Percentiles rank a stretch among this genome's conserved stretches.
Evolutionary conservation across 2,888 invertebrate species (phyloP).

Genomic region (Mesorhabditis spiculigera): DNA sequence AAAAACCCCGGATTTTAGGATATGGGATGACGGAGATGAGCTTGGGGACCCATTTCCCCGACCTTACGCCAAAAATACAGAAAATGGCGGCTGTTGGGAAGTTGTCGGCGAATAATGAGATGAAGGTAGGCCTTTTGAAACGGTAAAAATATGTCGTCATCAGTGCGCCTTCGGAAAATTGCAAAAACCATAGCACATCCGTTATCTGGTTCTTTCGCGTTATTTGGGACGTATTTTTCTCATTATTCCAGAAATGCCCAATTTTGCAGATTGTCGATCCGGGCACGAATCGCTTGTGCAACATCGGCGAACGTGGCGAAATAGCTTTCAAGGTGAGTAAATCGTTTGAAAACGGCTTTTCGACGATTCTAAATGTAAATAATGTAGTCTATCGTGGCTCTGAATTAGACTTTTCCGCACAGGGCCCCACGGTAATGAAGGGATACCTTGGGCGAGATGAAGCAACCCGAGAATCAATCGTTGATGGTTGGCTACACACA

Average conservation of each 20-base stretch:
- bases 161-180: too few relatives aligned
- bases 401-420: conserved; percentile 62
- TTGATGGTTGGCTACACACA: conserved; percentile 77
- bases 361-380: too few relatives aligned
- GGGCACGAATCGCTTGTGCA: conserved; percentile 20
- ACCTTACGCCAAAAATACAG: conserved; percentile 47
- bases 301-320: conserved; percentile 74
- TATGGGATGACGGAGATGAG: conserved; percentile 77
- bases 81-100: conserved; percentile 72
- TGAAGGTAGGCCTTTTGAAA: conserved; percentile 62
- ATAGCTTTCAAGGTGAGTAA: neutral
- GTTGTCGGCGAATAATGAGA: conserved; percentile 68
- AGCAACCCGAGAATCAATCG: conserved; percentile 70
- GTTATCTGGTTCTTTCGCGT: too few relatives aligned
- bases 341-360: too few relatives aligned
- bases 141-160: too few relatives aligned
- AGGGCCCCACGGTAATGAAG: conserved; percentile 77
- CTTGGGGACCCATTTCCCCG: conserved; percentile 64
- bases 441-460: conserved; percentile 73
- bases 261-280: conserved; percentile 27
- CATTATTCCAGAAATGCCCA: too few relatives aligned
- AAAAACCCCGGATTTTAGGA: conserved; percentile 59
- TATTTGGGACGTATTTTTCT: too few relatives aligned
- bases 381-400: too few relatives aligned
- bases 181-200: too few relatives aligned